These are phyloP conservation scores for Drosophila ogumai DNA, from an alignment of 1,140 invertebrate genomes.

Conservation along the genomic window DNA sequence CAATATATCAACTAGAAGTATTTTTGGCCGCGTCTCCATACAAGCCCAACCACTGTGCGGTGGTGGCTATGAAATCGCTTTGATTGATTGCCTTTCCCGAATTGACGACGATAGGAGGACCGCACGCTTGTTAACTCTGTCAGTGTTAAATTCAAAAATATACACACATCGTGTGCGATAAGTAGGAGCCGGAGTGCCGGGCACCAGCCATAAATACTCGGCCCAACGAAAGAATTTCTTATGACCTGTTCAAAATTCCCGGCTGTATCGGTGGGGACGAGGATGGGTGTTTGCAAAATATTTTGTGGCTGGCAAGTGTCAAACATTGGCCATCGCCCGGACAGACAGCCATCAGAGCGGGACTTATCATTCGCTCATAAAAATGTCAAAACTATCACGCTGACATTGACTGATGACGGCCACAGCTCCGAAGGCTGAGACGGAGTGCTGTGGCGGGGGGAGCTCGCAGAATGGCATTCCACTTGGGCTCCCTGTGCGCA, in stretches of 20 bases:
- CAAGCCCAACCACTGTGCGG: no score
- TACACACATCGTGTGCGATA: slow-evolving; percentile 43
- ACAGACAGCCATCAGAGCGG: slow-evolving; percentile 61
- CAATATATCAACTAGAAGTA: no score
- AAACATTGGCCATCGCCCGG: slow-evolving; percentile 75
- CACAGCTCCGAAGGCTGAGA: background rate
- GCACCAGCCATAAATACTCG: slow-evolving; percentile 61
- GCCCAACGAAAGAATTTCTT: slow-evolving; percentile 29
- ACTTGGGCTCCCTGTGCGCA: slow-evolving; percentile 32
- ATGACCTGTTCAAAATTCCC: slow-evolving; percentile 9
- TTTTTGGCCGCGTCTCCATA: no score
- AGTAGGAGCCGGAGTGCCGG: slow-evolving; percentile 33
- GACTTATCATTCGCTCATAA: slow-evolving; percentile 81
- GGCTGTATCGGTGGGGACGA: background rate
- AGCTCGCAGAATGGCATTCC: slow-evolving; percentile 30
- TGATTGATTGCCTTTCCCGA: slow-evolving; percentile 63
- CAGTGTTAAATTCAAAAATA: slow-evolving; percentile 56
- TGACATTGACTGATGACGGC: slow-evolving; percentile 80
- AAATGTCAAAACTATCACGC: slow-evolving; percentile 81
- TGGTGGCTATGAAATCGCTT: slow-evolving; percentile 42
- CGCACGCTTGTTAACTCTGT: slow-evolving; percentile 50
- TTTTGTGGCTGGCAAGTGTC: slow-evolving; percentile 70
- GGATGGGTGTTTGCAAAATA: slow-evolving; percentile 33
- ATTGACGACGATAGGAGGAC: slow-evolving; percentile 55
- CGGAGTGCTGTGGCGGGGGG: background rate